Evolutionary conservation across 2,888 invertebrate species (phyloP), one percentile per base, ranked within the genome.

Genomic region (Amiota mariae): DNA sequence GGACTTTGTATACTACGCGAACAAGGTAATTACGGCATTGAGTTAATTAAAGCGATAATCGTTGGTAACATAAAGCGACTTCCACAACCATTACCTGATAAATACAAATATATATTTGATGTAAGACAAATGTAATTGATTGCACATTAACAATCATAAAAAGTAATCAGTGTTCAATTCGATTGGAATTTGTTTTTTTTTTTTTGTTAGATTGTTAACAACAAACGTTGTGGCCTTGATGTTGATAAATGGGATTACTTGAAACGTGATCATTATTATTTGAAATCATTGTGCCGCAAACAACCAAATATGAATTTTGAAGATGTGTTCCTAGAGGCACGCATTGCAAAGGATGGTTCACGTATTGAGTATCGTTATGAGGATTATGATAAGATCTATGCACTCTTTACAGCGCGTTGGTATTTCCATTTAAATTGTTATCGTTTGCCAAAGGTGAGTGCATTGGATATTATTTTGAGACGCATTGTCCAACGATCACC

Each of bases 241-340:
- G 93, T 94, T 0, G 94, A 94, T 84, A 93, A 93, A 84, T 93
- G 92, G 91, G 94, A 94, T 81, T 94, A 94, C 82, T 89, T 94
- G 66, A 88, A 92, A 18, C 90, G 94, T 24, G 94, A 94, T 82
- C 90, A 90, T 61, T 88, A 90, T 70, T 79, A 76, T 8, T 54
- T 84, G 0, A 70, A 80, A 1, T 68, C 82, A 73, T 79, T 82
- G 24, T 82, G 73, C 71, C 4, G 36, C 36, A 36, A 36, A 36
- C 67, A 77, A 15, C 77, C 81, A 0, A 77, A 86, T 76, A 76
- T 86, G 78, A 77, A 86, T 20, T 87, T 89, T 70, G 82, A 87
- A 74, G 81, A 84, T 24, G 76, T 89, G 0, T 90, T 88, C 66
- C 75, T 81, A 70, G 85, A 81, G 20, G 85, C 87, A 2, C 81